Evolutionary conservation across 1,140 invertebrate genomes (phyloP), one percentile per base, ranked within the genome.

Genomic region (Conus ventricosus): DNA sequence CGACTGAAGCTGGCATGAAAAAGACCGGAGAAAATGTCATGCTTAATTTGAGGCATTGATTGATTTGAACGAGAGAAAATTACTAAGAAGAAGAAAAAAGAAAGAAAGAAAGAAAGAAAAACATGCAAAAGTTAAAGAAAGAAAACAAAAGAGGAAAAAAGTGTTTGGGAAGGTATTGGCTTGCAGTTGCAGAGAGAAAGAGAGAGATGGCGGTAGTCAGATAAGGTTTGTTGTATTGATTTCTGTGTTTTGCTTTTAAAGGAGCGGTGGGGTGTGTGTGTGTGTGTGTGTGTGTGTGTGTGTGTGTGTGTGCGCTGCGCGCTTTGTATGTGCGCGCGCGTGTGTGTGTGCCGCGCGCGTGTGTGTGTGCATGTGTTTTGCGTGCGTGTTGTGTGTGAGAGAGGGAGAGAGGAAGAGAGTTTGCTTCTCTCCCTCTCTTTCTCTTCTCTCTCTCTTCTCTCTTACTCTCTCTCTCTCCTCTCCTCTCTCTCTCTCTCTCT

Each of bases 131-230:
- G 20, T 17, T 11, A 23, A 54, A 20, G 53, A 20, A 71, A 80
- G 53, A 27, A 53, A 87, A 60, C 81, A 23, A 78, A 78, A 80
- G 5, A 87, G 4, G 3, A 39, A 80, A 55, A 87, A 27, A 87
- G 55, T 67, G 6, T 54, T 75, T 80, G 51, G 54, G 86, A 80
- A 55, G 80, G 75, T 80, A 54, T 80, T 39, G 57, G 86, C 54
- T 39, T 7, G 80, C 71, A 87, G 86, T 39, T 7, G 80, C 71
- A 87, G 86, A 81, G 76, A 87, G 85, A 87, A 8, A 87, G 85
- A 87, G 86, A 87, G 75, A 57, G 76, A 80, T 75, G 54, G 54
- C 15, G 25, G 53, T 23, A 20, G 54, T 80, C 71, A 87, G 75
- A 57, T 13, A 17, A n/a, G 80, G 86, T 54, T 75, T 55, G 55